These are phyloP conservation scores for Caenorhabditis drosophilae DNA, from an alignment of 2,888 invertebrate genomes.

Conservation along the genomic window DNA sequence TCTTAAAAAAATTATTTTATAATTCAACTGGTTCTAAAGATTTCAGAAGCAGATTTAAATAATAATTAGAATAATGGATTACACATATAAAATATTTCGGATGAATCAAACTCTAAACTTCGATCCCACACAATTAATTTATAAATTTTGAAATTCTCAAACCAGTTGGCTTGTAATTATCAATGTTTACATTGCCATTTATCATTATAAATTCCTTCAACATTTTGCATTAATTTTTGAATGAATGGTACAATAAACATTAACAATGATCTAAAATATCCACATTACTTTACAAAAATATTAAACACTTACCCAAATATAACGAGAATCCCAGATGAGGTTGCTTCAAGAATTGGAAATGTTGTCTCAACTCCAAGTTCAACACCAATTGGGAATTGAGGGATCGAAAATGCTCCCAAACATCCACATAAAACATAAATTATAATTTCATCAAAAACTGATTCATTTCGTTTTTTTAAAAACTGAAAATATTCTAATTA, in stretches of 20 bases:
- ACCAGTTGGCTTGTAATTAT: too few species aligned
- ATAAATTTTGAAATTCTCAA: too few species aligned
- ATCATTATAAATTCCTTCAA: conserved; percentile 14
- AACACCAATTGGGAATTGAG: conserved; percentile 47
- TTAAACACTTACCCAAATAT: conserved; percentile 50
- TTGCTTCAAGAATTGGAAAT: conserved; percentile 65
- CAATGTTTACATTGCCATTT: conserved; percentile 31
- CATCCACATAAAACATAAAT: conserved; percentile 25
- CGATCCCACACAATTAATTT: too few species aligned
- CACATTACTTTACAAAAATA: too few species aligned
- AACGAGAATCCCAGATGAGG: conserved; percentile 64
- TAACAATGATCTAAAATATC: conserved; percentile 33
- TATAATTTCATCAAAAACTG: conserved; percentile 7
- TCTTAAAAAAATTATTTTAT: too few species aligned
- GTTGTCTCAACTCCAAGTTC: conserved; percentile 66
- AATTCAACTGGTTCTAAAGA: too few species aligned
- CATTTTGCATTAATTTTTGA: conserved; percentile 13
- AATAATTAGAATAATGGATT: too few species aligned
- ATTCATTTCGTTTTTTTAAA: neutral
- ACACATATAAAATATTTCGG: too few species aligned
- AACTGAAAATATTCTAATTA: conserved; percentile 16
- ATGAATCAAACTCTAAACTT: too few species aligned
- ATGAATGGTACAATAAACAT: conserved; percentile 41
- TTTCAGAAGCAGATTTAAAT: too few species aligned
- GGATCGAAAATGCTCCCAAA: conserved; percentile 47